Evolutionary conservation across 2,113 vertebrate genomes (phyloP).

Genomic region (Podocnemis expansa): DNA sequence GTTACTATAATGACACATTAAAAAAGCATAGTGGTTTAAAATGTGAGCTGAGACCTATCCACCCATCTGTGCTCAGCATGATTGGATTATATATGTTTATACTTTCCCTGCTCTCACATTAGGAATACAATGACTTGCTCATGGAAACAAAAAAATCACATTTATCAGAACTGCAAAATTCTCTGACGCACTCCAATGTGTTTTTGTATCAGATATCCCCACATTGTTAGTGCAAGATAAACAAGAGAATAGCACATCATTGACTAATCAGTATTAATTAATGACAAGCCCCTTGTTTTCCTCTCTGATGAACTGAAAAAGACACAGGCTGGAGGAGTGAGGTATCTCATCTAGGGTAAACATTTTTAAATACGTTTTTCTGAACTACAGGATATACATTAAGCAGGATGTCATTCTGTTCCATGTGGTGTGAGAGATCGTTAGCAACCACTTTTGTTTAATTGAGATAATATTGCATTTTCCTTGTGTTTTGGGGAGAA

Average conservation of each 20-base stretch:
- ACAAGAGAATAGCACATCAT: background rate
- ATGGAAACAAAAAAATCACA: background rate
- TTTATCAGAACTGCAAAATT: background rate
- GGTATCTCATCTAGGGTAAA: background rate
- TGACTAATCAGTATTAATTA: background rate
- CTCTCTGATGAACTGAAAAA: background rate
- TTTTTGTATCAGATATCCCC: background rate
- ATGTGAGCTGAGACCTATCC: slow-evolving; percentile 2
- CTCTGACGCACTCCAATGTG: background rate
- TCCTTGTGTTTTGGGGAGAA: background rate
- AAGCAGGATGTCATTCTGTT: slow-evolving; percentile 10
- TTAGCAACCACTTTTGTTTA: slow-evolving; percentile 33
- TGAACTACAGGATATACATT: background rate
- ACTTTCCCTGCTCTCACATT: background rate
- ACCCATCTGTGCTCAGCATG: background rate
- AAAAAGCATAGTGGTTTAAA: slow-evolving; percentile 4
- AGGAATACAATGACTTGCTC: background rate
- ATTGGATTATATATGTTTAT: background rate
- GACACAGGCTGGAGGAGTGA: background rate
- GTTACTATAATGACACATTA: slow-evolving; percentile 15
- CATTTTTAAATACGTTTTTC: background rate
- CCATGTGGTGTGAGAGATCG: slow-evolving; percentile 9
- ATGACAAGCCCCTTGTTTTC: background rate
- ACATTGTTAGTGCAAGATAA: background rate
- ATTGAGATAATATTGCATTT: slow-evolving; percentile 55